Base-by-base conservation (phyloP, 2,113 vertebrate genomes). In the Hypomesus transpacificus region DNA sequence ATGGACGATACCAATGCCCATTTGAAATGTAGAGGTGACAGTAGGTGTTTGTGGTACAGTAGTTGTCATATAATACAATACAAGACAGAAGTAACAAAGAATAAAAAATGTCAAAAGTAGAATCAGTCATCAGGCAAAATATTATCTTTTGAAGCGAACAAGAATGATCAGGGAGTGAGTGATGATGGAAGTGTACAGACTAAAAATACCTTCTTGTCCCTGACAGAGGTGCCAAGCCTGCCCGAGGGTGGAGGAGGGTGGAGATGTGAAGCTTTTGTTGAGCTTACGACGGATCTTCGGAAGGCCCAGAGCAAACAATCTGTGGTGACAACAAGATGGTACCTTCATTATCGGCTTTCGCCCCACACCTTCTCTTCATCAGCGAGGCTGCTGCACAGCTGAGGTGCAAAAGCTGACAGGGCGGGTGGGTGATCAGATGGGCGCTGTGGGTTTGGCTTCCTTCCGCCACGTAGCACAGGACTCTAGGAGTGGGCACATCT, bases 231-330 rank as follows among this genome's bases (percentile, higher is more conserved):
- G 88, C 80, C 83, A 87, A 82, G 80, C 80, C 7, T 9, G 8
- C 39, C 88, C 84, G 46, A 68, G 81, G 80, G 80, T 77, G 71
- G 67, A 69, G 63, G 34, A 65, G n/a, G 31, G 13, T 20, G 63
- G 63, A 21, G 61, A 14, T 17, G 60, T 62, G 60, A 28, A 5
- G 22, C 21, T 61, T 13, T 13, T 17, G 59, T 24, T 26, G 11
- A 18, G 61, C 24, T 18, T 26, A 9, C 18, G 61, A 28, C 69
- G 28, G 70, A 66, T 84, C 78, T 69, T 70, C 70, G 74, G 83
- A 88, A 84, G 81, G 84, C 89, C 88, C 87, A 77, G 75, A 88
- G 88, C 85, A 90, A 87, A 86, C 89, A 90, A 89, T 91, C 86
- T 89, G 89, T 85, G 86, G 82, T 85, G 87, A 88, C 83, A 87